Base-by-base conservation (phyloP, 2,797 vertebrate species). In the Cossypha heuglini region DNA sequence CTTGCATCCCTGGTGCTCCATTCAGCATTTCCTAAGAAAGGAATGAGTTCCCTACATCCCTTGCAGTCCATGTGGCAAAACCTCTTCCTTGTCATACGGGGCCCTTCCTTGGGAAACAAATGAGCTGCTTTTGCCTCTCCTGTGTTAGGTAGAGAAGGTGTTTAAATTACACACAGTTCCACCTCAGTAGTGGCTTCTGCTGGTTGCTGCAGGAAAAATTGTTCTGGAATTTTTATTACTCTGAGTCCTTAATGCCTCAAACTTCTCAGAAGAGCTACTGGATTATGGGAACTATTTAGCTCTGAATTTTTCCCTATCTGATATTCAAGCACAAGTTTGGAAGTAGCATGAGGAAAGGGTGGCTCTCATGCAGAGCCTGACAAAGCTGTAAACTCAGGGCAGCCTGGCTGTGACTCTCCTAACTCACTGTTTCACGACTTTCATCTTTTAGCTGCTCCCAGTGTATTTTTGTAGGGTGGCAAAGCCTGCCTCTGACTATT, bases 321-420 rank as follows among this genome's bases (percentile, higher is more conserved):
- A 7, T 57, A 14, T 16, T 42, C 13, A 62, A 21, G 29, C 26
- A n/a, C 8, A 57, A 43, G 12, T 49, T 43, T 51, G 26, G 48
- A 67, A 11, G 7, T 7, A 15, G 8, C 43, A 69, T 49, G 24
- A 69, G 16, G 16, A 48, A 45, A 54, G 19, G 26, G 1, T 33
- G 45, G 9, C 8, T 38, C 33, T 24, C 0, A 0, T 33, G 62
- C 38, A 59, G 45, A 43, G 5, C 18, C 18, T 58, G 43, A 22
- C 52, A 15, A 6, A 0, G 1, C 22, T 31, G 45, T 1, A 8
- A n/a, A 13, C 82, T 28, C 71, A 51, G 61, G 8, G 28, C 28
- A 67, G 38, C 33, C 82, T 68, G 38, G 13, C 29, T 86, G 33
- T 25, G 55, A 17, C 13, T 29, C 29, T 24, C 0, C 37, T 5